A percentile compares a stretch with the other conserved stretches of the same genome.
phyloP scores from a whole-genome alignment of 2,888 invertebrate genomes.

The Rhamphomyia laevipes region DNA sequence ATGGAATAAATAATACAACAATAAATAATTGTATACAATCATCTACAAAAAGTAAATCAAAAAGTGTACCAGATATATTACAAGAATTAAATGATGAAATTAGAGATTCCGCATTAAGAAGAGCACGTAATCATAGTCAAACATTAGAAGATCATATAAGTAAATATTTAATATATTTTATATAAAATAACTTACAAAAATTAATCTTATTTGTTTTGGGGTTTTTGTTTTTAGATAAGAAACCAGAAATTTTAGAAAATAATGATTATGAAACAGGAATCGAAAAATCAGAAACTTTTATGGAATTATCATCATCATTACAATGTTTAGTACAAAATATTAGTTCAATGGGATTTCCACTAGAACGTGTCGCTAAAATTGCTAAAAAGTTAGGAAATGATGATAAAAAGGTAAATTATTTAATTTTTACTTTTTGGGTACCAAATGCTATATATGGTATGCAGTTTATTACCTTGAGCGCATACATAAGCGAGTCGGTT shows the following conservation, averaged over 20 bases:
- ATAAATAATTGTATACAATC: conserved; percentile 23
- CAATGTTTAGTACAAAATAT: conserved; percentile 62
- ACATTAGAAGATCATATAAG: conserved; percentile 27
- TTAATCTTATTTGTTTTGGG: not conserved
- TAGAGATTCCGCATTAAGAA: conserved; percentile 40
- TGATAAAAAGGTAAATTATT: conserved; percentile 63
- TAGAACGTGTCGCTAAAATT: conserved; percentile 69
- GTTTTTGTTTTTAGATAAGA: no score
- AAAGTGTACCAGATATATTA: conserved; percentile 64
- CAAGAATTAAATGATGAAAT: conserved; percentile 60
- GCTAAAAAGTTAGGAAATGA: conserved; percentile 64
- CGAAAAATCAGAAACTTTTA: conserved; percentile 15
- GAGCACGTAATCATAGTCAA: conserved; percentile 44
- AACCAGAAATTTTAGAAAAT: no score
- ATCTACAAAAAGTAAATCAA: conserved; percentile 39
- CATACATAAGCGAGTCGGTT: not conserved
- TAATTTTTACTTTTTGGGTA: not conserved
- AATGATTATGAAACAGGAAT: no score
- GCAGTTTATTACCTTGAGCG: not conserved
- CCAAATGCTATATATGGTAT: not conserved
- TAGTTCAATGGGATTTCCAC: conserved; percentile 79
- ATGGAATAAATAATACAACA: not conserved
- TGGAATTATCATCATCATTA: conserved; percentile 40
- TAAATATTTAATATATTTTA: not conserved
- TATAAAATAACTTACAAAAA: not conserved